These are phyloP conservation scores for Spea bombifrons DNA, from an alignment of 2,113 vertebrate genomes.

Conservation along the genomic window DNA sequence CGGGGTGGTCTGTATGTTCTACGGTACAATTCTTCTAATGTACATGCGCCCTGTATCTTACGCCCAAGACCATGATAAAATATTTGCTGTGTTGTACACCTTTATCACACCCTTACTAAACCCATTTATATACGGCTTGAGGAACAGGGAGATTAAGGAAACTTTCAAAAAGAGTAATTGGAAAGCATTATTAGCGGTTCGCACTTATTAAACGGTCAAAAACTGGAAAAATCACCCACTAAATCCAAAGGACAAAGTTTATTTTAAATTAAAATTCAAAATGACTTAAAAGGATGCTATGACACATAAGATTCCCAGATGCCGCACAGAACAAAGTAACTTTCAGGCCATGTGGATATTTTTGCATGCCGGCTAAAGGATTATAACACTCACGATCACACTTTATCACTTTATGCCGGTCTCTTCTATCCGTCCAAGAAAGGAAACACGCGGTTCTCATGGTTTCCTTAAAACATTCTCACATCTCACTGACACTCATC, in stretches of 20 bases:
- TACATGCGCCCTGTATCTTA: slow-evolving; percentile 34
- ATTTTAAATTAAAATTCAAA: background rate
- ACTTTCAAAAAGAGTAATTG: slow-evolving; percentile 5
- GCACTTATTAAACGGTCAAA: background rate
- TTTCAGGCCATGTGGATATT: too few relatives aligned
- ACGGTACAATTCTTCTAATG: slow-evolving; percentile 42
- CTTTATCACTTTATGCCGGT: too few relatives aligned
- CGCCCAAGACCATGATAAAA: slow-evolving; percentile 26
- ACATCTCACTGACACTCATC: too few relatives aligned
- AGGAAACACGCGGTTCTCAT: too few relatives aligned
- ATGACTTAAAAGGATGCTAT: too few relatives aligned
- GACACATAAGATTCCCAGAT: too few relatives aligned
- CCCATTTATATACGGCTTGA: slow-evolving; percentile 47
- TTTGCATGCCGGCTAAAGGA: too few relatives aligned
- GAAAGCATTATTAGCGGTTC: background rate
- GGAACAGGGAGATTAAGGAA: slow-evolving; percentile 40
- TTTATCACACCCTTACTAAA: slow-evolving; percentile 36
- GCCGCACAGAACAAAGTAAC: too few relatives aligned
- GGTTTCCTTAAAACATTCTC: too few relatives aligned
- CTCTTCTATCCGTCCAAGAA: too few relatives aligned
- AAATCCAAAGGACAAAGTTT: background rate
- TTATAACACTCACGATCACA: too few relatives aligned
- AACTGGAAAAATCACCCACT: background rate
- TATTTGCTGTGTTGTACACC: slow-evolving; percentile 22
- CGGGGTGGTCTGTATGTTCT: slow-evolving; percentile 42